phyloP scores from a whole-genome alignment of 1,140 invertebrate genomes.

The Hyles euphorbiae region DNA sequence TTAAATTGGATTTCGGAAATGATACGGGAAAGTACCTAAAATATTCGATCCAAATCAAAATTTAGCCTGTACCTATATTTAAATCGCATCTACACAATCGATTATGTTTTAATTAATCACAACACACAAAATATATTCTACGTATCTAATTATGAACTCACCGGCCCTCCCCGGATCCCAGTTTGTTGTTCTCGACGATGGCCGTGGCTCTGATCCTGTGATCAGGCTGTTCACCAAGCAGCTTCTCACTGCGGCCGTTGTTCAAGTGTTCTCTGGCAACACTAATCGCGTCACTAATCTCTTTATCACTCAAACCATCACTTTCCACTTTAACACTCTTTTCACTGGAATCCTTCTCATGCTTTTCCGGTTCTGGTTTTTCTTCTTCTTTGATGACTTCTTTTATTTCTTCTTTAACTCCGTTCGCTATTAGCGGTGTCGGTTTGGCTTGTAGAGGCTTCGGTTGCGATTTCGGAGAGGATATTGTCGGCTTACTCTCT shows the following conservation, averaged over 20 bases:
- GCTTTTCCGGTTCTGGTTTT: slow-evolving; percentile 53
- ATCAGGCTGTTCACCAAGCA: slow-evolving; percentile 80
- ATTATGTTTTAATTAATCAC: no score
- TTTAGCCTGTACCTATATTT: no score
- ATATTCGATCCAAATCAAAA: no score
- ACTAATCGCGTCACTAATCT: slow-evolving; percentile 54
- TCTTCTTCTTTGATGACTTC: slow-evolving; percentile 36
- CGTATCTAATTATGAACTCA: slow-evolving; percentile 42
- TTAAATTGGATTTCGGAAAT: no score
- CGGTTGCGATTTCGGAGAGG: slow-evolving; percentile 59
- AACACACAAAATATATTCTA: no score
- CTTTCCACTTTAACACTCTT: slow-evolving; percentile 58
- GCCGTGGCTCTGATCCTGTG: slow-evolving; percentile 76
- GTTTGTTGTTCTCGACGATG: slow-evolving; percentile 76
- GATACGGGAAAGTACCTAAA: no score
- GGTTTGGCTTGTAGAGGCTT: slow-evolving; percentile 59
- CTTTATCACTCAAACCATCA: slow-evolving; percentile 40
- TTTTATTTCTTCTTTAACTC: slow-evolving; percentile 46
- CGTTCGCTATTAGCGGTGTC: slow-evolving; percentile 61
- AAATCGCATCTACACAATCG: no score
- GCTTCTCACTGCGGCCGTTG: slow-evolving; percentile 84
- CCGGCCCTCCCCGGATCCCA: slow-evolving; percentile 74
- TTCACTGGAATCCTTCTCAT: slow-evolving; percentile 61
- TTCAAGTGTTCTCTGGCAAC: slow-evolving; percentile 60
- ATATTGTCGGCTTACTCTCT: slow-evolving; percentile 75